A percentile compares a stretch with the other conserved stretches of the same genome.
These are phyloP conservation scores for Perccottus glenii DNA, from an alignment of 2,113 vertebrate species.

Conservation along the genomic window DNA sequence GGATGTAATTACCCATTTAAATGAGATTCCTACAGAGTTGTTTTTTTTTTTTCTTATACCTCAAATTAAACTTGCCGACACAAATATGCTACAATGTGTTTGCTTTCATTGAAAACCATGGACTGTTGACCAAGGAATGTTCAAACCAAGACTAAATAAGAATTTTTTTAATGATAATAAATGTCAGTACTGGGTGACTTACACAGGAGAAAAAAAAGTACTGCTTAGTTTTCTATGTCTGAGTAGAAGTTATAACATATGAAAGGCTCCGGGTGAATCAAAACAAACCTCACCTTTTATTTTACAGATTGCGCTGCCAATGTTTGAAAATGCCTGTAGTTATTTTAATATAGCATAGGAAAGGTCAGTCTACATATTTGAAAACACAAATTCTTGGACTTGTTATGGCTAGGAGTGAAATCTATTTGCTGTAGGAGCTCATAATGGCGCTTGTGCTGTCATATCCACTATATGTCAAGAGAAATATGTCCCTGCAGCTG, in stretches of 20 bases:
- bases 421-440: constrained; percentile 41
- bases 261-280: constrained; percentile 34
- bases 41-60: constrained; percentile 36
- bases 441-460: constrained; percentile 22
- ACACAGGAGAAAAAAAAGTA: not conserved
- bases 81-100: constrained; percentile 59
- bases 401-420: constrained; percentile 53
- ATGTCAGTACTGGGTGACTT: not conserved
- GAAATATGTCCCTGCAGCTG: constrained; percentile 20
- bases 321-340: constrained; percentile 64
- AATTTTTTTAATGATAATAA: not conserved
- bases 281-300: constrained; percentile 58
- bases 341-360: constrained; percentile 71
- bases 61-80: constrained; percentile 60
- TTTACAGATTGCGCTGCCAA: constrained; percentile 66
- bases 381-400: constrained; percentile 57
- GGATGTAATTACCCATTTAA: constrained; percentile 73
- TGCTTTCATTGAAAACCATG: constrained; percentile 37
- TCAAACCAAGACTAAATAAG: constrained; percentile 5
- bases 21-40: constrained; percentile 61
- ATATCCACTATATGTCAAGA: constrained; percentile 23
- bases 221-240: constrained; percentile 7
- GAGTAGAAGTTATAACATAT: constrained; percentile 30
- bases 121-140: not conserved
- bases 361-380: constrained; percentile 75